Percentiles rank a stretch among this genome's conserved stretches.
These are phyloP conservation scores for Enteromius argenteus DNA, from an alignment of 2,797 vertebrate genomes.

Conservation along the genomic window DNA sequence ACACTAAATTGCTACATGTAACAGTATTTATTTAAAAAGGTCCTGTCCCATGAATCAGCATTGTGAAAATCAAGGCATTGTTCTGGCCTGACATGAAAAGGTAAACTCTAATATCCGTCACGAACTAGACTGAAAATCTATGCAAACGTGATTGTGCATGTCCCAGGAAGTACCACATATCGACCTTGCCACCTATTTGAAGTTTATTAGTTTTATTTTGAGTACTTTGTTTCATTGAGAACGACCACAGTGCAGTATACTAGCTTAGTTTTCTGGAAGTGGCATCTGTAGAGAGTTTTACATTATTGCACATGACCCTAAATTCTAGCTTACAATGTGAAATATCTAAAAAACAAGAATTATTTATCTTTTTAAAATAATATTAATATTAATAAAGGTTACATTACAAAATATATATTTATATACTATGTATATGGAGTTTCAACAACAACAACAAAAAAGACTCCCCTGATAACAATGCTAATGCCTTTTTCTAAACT, in stretches of 20 bases:
- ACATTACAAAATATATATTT: not conserved
- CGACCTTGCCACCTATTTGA: not conserved
- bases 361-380: not conserved
- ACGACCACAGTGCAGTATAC: not conserved
- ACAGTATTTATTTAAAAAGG: not conserved
- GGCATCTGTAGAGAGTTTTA: not conserved
- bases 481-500: not conserved
- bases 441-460: not conserved
- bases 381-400: not conserved
- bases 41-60: not conserved
- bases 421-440: not conserved
- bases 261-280: slow-evolving; percentile 16
- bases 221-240: not conserved
- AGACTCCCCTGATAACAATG: not conserved
- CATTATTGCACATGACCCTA: slow-evolving; percentile 36
- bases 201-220: not conserved
- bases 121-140: slow-evolving; percentile 15
- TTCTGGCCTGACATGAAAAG: slow-evolving; percentile 45
- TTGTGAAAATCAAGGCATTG: slow-evolving; percentile 41
- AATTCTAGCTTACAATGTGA: not conserved
- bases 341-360: not conserved
- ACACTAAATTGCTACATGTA: not conserved
- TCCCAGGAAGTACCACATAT: slow-evolving; percentile 11
- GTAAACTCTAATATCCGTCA: slow-evolving; percentile 59
- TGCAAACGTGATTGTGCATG: slow-evolving; percentile 15